phyloP scores from a whole-genome alignment of 2,797 vertebrate species.

The Champsocephalus gunnari region DNA sequence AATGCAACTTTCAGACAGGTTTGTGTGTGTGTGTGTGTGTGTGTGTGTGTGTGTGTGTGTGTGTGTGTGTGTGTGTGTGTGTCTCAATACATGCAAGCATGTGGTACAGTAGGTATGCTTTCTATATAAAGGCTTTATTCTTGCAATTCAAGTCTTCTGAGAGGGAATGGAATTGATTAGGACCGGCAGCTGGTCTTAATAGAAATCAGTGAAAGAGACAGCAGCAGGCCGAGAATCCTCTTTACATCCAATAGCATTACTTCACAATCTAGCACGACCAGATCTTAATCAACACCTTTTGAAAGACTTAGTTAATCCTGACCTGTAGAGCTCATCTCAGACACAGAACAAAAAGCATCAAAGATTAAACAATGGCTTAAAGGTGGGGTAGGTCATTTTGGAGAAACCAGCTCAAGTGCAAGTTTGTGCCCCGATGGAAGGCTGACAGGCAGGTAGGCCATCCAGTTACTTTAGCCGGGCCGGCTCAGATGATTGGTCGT shows the following conservation, averaged over 20 bases:
- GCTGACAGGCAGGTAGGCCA: too few species aligned
- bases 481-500: too few species aligned
- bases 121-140: conserved; percentile 56
- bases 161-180: conserved; percentile 70
- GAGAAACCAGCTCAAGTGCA: too few species aligned
- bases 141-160: conserved; percentile 63
- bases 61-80: background rate
- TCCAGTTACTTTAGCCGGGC: too few species aligned
- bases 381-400: too few species aligned
- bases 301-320: background rate
- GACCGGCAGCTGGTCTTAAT: conserved; percentile 32
- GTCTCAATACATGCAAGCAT: conserved; percentile 5
- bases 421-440: too few species aligned
- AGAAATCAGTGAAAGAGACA: conserved; percentile 33
- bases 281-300: conserved; percentile 39
- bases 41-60: too few species aligned
- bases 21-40: too few species aligned
- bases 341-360: background rate
- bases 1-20: conserved; percentile 48
- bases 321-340: conserved; percentile 9
- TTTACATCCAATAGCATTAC: conserved; percentile 21
- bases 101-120: conserved; percentile 36
- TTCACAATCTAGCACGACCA: conserved; percentile 20
- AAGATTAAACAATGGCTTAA: background rate
- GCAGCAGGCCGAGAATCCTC: conserved; percentile 8